Percentiles rank a stretch among this genome's conserved stretches.
Conservation (phyloP, 1,140 invertebrate genomes). For the Bombus balteatus region DNA sequence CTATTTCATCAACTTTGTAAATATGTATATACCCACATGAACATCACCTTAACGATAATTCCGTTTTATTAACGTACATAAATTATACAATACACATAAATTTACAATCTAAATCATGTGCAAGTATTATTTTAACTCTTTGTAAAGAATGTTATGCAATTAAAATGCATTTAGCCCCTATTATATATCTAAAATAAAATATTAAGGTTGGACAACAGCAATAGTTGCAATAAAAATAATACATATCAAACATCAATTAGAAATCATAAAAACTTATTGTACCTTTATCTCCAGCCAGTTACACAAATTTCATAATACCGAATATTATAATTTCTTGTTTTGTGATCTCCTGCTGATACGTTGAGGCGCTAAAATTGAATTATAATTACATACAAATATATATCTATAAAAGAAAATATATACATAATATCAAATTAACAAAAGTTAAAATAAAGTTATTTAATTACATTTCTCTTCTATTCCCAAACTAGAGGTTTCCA, state of each 20-base stretch:
- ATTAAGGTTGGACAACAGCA: too few relatives aligned
- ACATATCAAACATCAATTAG: not conserved
- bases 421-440: not conserved
- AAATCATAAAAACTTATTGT: not conserved
- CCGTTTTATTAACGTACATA: not conserved
- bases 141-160: not conserved
- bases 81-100: not conserved
- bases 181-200: not conserved
- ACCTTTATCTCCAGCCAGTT: not conserved
- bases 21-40: too few relatives aligned
- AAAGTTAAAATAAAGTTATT: not conserved
- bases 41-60: not conserved
- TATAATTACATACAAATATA: not conserved
- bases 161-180: not conserved
- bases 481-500: conserved; percentile 42
- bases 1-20: too few relatives aligned
- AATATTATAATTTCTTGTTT: not conserved
- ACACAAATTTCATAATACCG: not conserved
- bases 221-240: not conserved
- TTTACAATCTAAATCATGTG: not conserved
- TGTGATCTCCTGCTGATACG: conserved; percentile 32
- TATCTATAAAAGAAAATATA: not conserved
- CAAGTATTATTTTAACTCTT: not conserved
- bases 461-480: conserved; percentile 44
- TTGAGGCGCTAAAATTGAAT: conserved; percentile 49